These are phyloP conservation scores for Harpalus rubripes DNA, from an alignment of 2,888 invertebrate species.

Conservation along the genomic window DNA sequence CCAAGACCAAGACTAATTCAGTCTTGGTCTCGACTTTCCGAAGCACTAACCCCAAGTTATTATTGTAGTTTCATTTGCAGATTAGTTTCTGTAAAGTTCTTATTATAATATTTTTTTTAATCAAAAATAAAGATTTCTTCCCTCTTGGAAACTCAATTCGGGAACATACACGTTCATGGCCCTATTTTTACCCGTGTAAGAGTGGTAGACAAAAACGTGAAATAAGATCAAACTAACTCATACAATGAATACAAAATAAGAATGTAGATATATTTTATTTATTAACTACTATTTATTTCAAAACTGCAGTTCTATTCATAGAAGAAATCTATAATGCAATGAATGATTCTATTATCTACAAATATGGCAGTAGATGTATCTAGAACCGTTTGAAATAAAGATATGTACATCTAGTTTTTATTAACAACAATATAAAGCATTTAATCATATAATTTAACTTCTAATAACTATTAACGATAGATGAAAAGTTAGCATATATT, in stretches of 20 bases:
- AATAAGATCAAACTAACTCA: background rate
- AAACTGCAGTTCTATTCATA: background rate
- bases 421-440: conserved; percentile 63
- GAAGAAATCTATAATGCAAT: conserved; percentile 1
- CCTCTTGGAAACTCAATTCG: no score
- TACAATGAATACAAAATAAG: background rate
- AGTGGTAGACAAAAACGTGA: background rate
- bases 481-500: background rate
- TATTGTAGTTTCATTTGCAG: no score
- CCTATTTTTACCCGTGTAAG: background rate
- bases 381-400: conserved; percentile 58
- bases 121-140: no score
- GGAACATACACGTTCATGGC: no score
- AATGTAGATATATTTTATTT: conserved; percentile 5
- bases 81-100: no score
- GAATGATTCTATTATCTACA: conserved; percentile 19
- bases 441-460: conserved; percentile 60
- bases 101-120: no score
- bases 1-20: no score
- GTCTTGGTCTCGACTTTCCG: no score
- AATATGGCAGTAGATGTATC: conserved; percentile 61
- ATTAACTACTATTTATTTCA: conserved; percentile 4
- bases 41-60: no score
- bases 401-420: conserved; percentile 61
- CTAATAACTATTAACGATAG: conserved; percentile 44